Conservation (phyloP, 2,888 invertebrate species). For the Synanthedon formicaeformis region DNA sequence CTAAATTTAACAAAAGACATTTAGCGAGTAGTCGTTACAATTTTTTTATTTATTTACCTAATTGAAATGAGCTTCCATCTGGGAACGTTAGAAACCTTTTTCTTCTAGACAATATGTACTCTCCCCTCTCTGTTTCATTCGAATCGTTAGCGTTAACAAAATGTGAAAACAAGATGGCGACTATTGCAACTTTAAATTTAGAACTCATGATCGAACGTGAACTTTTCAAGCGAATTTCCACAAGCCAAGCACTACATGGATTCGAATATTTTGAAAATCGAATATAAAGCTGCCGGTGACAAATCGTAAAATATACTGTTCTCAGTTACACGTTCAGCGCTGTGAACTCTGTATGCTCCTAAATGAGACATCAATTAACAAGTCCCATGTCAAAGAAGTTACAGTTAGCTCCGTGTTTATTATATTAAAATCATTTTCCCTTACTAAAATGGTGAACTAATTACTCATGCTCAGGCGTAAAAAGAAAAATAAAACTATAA, state of each 20-base stretch:
- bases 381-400: slow-evolving; percentile 39
- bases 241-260: background rate
- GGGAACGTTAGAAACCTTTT: slow-evolving; percentile 73
- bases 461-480: too few relatives aligned
- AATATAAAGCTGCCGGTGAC: slow-evolving; percentile 26
- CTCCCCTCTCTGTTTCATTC: too few relatives aligned
- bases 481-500: too few relatives aligned
- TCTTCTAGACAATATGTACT: slow-evolving; percentile 40
- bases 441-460: too few relatives aligned
- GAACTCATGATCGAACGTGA: background rate
- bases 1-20: background rate
- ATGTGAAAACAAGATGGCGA: too few relatives aligned
- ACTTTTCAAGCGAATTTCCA: background rate
- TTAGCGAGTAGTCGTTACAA: background rate
- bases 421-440: slow-evolving; percentile 2
- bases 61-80: slow-evolving; percentile 72
- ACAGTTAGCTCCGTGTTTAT: slow-evolving; percentile 41
- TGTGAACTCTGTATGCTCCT: slow-evolving; percentile 27
- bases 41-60: slow-evolving; percentile 46
- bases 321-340: slow-evolving; percentile 18
- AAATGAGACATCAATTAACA: slow-evolving; percentile 58
- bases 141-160: too few relatives aligned
- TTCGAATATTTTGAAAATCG: slow-evolving; percentile 12
- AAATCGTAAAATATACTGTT: slow-evolving; percentile 40
- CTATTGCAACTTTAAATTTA: too few relatives aligned